Evolutionary conservation across 35 echinoderm and acorn worm genomes (phyloP), one percentile per base, ranked within the genome.

Genomic region (Apostichopus californicus): DNA sequence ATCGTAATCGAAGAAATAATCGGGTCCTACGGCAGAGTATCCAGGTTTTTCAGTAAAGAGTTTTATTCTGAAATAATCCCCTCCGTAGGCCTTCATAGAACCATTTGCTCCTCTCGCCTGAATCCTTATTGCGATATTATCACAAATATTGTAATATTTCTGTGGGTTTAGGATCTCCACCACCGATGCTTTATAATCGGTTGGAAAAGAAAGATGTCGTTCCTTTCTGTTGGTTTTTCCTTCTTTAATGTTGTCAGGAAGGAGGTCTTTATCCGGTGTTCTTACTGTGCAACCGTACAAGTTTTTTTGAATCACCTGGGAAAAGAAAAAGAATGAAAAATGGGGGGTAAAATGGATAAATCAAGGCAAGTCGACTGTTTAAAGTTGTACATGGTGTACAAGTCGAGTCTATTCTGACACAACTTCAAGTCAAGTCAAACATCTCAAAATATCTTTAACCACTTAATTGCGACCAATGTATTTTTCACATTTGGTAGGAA

Each of bases 31-130:
- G 9, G 58, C 71, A 72, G 77, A 84, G 23, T 80, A 34, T 46
- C 34, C 34, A 6, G 66, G 68, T 4, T 81, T 77, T n/a, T 56
- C 5, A 5, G 92, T 88, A 80, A 71, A 91, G 6, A 94, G 10
- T 34, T 91, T 91, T 9, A 79, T 89, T 6, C 90, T 24, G 63
- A 94, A 94, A 18, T 91, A 94, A 58, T 94, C 93, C 11, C 93
- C 93, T 73, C 93, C 93, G 24, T 81, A 85, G 17, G 88, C 5
- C 58, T 94, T 94, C 12, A 23, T 73, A 18, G 65, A 54, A 13
- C 56, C 60, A 11, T 26, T 52, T 6, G 18, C 66, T 55, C 91
- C 79, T 77, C 80, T 53, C n/a, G 89, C 89, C 64, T 73, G 55
- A n/a, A 94, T 94, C 17, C 22, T 22, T 71, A 94, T 53, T 5